phyloP scores from a whole-genome alignment of 2,797 vertebrate species.

The Onychomys leucogaster region DNA sequence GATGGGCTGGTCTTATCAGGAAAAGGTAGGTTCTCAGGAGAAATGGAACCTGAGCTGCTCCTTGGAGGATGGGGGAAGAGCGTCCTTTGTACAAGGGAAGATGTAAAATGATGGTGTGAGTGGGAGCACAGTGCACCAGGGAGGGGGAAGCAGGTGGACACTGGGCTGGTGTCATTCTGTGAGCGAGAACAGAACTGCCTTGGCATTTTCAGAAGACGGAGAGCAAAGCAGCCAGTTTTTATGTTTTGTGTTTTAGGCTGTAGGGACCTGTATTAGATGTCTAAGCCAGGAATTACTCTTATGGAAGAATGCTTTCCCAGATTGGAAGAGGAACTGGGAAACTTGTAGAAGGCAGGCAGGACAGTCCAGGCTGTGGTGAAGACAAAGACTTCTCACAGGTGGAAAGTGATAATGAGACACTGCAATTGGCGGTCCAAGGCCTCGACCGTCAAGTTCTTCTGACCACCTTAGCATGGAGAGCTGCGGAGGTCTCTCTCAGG shows the following conservation, averaged over 20 bases:
- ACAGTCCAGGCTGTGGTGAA: background rate
- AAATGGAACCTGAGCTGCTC: background rate
- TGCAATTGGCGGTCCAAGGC: constrained; percentile 31
- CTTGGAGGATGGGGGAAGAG: background rate
- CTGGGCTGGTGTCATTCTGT: background rate
- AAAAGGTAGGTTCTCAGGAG: background rate
- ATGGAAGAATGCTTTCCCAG: background rate
- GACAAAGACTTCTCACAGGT: constrained; percentile 42
- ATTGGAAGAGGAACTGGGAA: background rate
- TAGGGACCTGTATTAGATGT: background rate
- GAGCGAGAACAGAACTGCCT: background rate
- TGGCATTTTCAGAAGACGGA: background rate
- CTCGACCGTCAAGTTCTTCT: constrained; percentile 36
- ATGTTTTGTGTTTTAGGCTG: background rate
- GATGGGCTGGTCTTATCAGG: background rate
- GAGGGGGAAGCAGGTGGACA: background rate
- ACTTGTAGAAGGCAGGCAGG: constrained; percentile 16
- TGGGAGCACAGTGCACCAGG: background rate
- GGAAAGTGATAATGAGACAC: constrained; percentile 17
- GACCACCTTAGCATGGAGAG: constrained; percentile 20
- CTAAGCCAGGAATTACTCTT: background rate
- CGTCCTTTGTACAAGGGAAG: background rate
- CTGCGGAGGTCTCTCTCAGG: constrained; percentile 55
- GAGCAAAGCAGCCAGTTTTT: background rate
- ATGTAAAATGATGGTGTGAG: background rate